These are phyloP conservation scores for Drosophila prosaltans DNA, from an alignment of 1,140 invertebrate genomes.

Conservation along the genomic window DNA sequence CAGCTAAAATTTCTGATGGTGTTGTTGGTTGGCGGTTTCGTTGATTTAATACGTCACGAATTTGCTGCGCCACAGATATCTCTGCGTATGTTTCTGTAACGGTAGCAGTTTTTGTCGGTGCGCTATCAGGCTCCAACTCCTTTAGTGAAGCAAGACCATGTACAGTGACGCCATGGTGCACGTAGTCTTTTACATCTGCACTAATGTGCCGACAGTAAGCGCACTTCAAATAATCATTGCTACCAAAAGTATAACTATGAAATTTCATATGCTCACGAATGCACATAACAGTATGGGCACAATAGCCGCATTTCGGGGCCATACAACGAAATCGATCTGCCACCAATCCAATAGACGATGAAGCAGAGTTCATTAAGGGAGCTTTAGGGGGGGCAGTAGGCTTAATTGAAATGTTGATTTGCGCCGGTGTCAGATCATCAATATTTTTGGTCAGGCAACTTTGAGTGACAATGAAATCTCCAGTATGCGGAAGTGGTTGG, in stretches of 20 bases:
- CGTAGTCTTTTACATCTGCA: slow-evolving; percentile 50
- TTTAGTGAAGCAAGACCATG: slow-evolving; percentile 42
- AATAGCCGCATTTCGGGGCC: slow-evolving; percentile 50
- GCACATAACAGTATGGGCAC: slow-evolving; percentile 49
- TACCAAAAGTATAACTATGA: slow-evolving; percentile 44
- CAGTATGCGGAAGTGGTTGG: not conserved
- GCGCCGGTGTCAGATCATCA: slow-evolving; percentile 10
- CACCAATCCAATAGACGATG: not conserved
- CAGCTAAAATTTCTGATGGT: not conserved
- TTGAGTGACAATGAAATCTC: slow-evolving; percentile 39
- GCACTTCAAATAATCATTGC: slow-evolving; percentile 42
- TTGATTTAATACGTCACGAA: slow-evolving; percentile 42
- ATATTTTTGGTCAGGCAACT: slow-evolving; percentile 8
- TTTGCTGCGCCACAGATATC: slow-evolving; percentile 33
- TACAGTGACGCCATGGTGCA: slow-evolving; percentile 44
- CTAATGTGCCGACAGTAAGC: slow-evolving; percentile 46
- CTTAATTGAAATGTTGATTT: slow-evolving; percentile 38
- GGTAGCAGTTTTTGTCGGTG: not conserved
- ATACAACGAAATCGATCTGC: slow-evolving; percentile 62
- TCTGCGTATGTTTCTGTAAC: not conserved
- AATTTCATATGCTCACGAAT: slow-evolving; percentile 61
- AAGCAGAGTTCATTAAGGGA: not conserved
- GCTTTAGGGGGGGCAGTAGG: not conserved
- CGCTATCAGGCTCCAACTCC: slow-evolving; percentile 26
- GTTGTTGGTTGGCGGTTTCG: not conserved